phyloP scores from a whole-genome alignment of 2,888 invertebrate species.

The Lasiommata megera region DNA sequence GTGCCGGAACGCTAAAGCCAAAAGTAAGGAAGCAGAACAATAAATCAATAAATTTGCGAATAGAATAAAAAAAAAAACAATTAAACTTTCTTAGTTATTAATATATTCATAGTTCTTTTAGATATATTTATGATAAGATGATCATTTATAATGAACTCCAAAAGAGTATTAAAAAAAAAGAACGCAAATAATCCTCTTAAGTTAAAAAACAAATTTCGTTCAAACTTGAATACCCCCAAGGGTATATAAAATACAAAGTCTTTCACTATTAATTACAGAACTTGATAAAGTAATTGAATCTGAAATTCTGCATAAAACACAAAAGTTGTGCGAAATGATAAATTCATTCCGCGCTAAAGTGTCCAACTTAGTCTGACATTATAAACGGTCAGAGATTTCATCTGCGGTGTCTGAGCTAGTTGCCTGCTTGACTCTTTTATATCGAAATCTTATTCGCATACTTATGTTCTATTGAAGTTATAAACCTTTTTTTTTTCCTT shows the following conservation, averaged over 20 bases:
- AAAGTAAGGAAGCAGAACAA: too few species aligned
- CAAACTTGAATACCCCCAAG: not conserved
- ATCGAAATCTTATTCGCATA: not conserved
- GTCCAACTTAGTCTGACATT: slow-evolving; percentile 27
- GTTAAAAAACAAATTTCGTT: not conserved
- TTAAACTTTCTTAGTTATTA: too few species aligned
- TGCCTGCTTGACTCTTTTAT: not conserved
- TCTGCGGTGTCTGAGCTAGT: slow-evolving; percentile 3
- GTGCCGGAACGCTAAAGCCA: too few species aligned
- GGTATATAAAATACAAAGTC: slow-evolving; percentile 18
- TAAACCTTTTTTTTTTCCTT: too few species aligned
- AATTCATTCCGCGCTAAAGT: slow-evolving; percentile 31
- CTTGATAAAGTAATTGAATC: slow-evolving; percentile 28
- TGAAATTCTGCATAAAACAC: slow-evolving; percentile 17
- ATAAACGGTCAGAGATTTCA: slow-evolving; percentile 22
- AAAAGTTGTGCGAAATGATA: slow-evolving; percentile 26
- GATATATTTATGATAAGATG: too few species aligned
- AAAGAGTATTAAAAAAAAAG: not conserved
- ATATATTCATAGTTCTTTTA: too few species aligned
- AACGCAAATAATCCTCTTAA: not conserved
- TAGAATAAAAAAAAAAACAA: too few species aligned
- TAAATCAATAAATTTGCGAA: too few species aligned
- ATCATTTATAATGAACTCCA: not conserved
- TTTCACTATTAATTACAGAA: slow-evolving; percentile 28
- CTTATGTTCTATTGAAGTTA: too few species aligned